phyloP scores from a whole-genome alignment of 2,113 vertebrate genomes.

The Lagopus leucura region DNA sequence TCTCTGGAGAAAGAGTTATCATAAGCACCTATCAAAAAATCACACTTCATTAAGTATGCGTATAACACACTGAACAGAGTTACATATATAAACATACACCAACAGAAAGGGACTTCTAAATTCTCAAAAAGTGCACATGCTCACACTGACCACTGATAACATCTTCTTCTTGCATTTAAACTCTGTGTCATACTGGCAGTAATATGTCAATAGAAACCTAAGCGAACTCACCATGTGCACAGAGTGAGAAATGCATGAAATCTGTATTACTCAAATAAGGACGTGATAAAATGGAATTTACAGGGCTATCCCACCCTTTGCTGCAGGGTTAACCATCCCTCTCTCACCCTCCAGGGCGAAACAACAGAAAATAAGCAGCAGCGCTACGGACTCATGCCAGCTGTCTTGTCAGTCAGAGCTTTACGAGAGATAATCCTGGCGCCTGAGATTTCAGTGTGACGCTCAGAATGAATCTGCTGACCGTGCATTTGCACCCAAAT shows the following conservation, averaged over 20 bases:
- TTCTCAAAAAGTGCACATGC: neutral
- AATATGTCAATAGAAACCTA: neutral
- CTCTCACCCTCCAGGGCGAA: neutral
- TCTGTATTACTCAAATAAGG: neutral
- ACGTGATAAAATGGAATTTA: neutral
- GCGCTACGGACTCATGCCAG: neutral
- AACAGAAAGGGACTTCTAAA: neutral
- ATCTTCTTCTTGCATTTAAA: neutral
- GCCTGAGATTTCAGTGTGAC: neutral
- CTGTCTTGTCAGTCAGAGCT: neutral
- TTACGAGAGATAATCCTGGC: accelerated
- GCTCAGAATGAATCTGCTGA: neutral
- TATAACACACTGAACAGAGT: neutral
- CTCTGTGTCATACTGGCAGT: neutral
- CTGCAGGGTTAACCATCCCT: neutral
- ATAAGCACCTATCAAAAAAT: neutral
- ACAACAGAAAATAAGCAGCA: neutral
- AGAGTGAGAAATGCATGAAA: neutral
- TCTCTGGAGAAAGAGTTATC: neutral
- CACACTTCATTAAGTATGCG: neutral
- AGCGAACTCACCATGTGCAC: neutral
- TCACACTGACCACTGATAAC: neutral
- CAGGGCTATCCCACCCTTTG: neutral
- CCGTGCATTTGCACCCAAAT: neutral
- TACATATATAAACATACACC: neutral